Evolutionary conservation across 2,888 invertebrate species (phyloP).

Genomic region (Drosophila longiperda): DNA sequence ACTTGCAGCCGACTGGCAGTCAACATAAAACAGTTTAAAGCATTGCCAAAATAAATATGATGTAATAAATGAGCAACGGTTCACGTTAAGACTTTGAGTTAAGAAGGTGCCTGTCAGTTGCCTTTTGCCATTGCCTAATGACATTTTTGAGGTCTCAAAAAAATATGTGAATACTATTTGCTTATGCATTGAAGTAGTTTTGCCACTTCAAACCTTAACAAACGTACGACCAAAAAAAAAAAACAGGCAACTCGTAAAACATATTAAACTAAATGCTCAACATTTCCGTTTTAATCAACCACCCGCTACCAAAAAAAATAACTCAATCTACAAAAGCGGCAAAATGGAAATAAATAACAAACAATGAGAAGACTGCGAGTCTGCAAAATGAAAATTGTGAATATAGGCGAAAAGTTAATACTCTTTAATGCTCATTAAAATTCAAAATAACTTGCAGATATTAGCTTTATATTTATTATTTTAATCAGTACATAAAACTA

Average conservation of each 20-base stretch:
- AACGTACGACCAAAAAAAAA: conserved; percentile 19
- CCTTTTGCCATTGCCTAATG: conserved; percentile 45
- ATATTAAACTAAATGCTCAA: conserved; percentile 69
- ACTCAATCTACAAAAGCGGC: conserved; percentile 58
- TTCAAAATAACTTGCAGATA: neutral
- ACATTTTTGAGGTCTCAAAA: conserved; percentile 31
- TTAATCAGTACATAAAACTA: neutral
- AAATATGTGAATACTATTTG: conserved; percentile 26
- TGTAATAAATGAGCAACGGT: conserved; percentile 56
- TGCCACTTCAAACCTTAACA: conserved; percentile 37
- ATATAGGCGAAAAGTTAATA: conserved; percentile 6
- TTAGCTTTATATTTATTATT: neutral
- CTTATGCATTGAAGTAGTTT: conserved; percentile 49
- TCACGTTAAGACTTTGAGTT: conserved; percentile 51
- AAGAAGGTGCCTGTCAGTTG: conserved; percentile 30
- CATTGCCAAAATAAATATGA: conserved; percentile 68
- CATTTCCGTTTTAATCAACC: conserved; percentile 82
- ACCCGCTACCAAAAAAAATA: conserved; percentile 69
- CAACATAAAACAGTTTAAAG: conserved; percentile 58
- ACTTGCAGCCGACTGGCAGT: conserved; percentile 46
- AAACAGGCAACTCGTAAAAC: conserved; percentile 39
- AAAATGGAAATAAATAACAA: conserved; percentile 31
- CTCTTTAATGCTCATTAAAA: conserved; percentile 19
- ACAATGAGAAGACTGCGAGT: conserved; percentile 12
- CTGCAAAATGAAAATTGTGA: neutral